phyloP scores from a whole-genome alignment of 2,888 invertebrate genomes.

The Hesperia comma region DNA sequence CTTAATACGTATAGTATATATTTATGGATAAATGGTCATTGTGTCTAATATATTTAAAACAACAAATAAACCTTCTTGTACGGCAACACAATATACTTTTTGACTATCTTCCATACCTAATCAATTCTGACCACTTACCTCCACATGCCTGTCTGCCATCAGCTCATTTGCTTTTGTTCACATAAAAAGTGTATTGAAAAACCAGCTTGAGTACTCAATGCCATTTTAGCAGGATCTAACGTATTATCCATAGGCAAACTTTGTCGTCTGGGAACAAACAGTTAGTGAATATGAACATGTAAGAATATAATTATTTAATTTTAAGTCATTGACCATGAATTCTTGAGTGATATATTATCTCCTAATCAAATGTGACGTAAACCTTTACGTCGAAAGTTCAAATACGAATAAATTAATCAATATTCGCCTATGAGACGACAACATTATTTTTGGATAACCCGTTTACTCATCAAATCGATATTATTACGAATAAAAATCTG shows the following conservation, averaged over 20 bases:
- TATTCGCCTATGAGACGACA: neutral
- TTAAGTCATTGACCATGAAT: slow-evolving; percentile 39
- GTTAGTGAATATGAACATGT: slow-evolving; percentile 22
- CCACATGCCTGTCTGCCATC: neutral
- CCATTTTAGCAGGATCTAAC: slow-evolving; percentile 65
- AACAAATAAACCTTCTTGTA: too few relatives aligned
- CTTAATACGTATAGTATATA: too few relatives aligned
- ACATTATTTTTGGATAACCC: slow-evolving; percentile 1
- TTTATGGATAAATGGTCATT: too few relatives aligned
- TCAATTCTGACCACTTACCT: too few relatives aligned
- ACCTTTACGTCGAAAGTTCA: slow-evolving; percentile 12
- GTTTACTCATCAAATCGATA: neutral
- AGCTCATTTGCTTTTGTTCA: neutral
- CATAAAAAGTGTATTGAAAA: neutral
- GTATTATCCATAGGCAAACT: slow-evolving; percentile 52
- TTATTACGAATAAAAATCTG: neutral
- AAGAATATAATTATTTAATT: slow-evolving; percentile 23
- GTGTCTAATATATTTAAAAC: too few relatives aligned
- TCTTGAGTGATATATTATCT: neutral
- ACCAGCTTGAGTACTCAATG: slow-evolving; percentile 22
- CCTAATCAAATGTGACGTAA: slow-evolving; percentile 9
- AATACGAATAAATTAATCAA: slow-evolving; percentile 13
- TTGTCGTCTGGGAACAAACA: slow-evolving; percentile 46
- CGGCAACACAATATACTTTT: too few relatives aligned
- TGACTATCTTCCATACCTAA: too few relatives aligned